Conservation (phyloP, 2,113 vertebrate species). For the Eretmochelys imbricata region DNA sequence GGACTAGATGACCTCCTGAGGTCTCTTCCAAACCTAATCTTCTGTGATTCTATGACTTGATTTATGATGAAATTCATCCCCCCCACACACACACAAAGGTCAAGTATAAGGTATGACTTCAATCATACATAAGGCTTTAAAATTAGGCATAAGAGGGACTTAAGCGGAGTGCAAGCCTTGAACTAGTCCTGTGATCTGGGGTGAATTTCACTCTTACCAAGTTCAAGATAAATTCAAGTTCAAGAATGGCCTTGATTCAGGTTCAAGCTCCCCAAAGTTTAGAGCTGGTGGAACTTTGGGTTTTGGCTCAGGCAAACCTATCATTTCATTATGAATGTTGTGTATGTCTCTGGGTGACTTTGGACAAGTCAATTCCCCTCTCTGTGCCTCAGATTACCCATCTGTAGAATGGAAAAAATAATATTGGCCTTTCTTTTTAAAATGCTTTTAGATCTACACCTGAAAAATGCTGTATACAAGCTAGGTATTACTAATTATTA, state of each 20-base stretch:
- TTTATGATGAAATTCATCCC: background rate
- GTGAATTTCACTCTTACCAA: background rate
- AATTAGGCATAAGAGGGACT: conserved; percentile 23
- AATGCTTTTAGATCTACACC: background rate
- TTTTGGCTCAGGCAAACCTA: conserved; percentile 24
- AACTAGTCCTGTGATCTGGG: background rate
- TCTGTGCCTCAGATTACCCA: background rate
- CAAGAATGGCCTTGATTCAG: conserved; percentile 22
- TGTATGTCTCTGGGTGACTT: background rate
- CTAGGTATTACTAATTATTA: background rate
- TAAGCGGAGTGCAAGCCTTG: background rate
- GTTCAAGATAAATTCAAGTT: background rate
- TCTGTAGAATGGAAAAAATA: background rate
- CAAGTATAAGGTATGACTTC: background rate
- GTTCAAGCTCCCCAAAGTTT: background rate
- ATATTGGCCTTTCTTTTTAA: background rate
- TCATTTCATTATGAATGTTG: conserved; percentile 33
- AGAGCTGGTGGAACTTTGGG: background rate
- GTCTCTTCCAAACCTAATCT: no score
- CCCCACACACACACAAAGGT: background rate
- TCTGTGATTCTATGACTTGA: no score
- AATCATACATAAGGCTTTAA: conserved; percentile 15
- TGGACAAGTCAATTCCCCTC: background rate
- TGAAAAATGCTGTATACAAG: background rate
- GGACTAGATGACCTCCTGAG: no score